Conservation (phyloP, 1,140 invertebrate species). For the Babylonia areolata region DNA sequence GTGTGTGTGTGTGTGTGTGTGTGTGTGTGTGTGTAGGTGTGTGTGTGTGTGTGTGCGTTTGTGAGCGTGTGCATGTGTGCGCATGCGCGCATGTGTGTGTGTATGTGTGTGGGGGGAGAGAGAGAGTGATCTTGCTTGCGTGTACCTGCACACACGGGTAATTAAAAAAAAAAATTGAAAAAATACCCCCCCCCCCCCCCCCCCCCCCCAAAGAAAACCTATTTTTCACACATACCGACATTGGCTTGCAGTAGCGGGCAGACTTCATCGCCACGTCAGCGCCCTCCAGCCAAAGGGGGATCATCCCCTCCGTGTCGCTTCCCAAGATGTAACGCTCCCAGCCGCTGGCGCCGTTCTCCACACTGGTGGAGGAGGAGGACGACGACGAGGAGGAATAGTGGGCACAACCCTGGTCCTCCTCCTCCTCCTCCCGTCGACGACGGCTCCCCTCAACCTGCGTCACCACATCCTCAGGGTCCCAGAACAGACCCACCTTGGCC, state of each 20-base stretch:
- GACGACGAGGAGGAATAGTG: not conserved
- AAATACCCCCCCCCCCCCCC: not conserved
- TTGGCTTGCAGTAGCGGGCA: not conserved
- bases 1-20: too few species aligned
- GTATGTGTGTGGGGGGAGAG: too few species aligned
- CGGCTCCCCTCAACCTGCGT: too few species aligned
- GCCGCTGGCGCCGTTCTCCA: not conserved
- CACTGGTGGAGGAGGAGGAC: not conserved
- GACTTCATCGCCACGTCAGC: not conserved
- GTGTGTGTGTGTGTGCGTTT: too few species aligned
- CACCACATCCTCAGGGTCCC: not conserved
- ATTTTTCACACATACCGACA: not conserved
- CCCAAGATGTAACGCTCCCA: constrained; percentile 19
- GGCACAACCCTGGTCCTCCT: too few species aligned
- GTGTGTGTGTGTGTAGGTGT: too few species aligned
- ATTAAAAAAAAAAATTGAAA: too few species aligned
- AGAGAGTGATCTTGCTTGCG: too few species aligned
- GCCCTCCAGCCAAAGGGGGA: constrained; percentile 14
- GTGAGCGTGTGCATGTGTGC: too few species aligned
- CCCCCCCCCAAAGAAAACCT: not conserved
- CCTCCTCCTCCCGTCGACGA: too few species aligned
- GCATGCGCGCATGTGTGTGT: too few species aligned
- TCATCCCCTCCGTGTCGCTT: not conserved
- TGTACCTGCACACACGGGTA: too few species aligned
- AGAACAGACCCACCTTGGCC: constrained; percentile 25